Evolutionary conservation across 2,113 vertebrate genomes (phyloP).

Genomic region (Oreocharis arfaki): DNA sequence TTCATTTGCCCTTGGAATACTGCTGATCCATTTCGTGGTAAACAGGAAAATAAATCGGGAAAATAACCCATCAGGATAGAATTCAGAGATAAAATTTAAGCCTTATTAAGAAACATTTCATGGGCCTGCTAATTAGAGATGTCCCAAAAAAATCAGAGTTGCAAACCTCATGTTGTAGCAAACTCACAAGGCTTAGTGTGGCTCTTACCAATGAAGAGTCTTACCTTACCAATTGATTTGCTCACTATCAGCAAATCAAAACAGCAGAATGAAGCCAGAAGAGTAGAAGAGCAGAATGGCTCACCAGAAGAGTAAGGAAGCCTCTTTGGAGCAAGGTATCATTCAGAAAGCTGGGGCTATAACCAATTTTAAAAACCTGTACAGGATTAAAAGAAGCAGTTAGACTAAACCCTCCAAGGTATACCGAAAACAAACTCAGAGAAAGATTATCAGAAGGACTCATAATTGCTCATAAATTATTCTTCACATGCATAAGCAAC

Average conservation of each 20-base stretch:
- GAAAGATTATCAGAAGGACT: background rate
- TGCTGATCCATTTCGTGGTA: background rate
- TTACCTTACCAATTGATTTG: too few species aligned
- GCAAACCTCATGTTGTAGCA: background rate
- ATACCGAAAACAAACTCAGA: background rate
- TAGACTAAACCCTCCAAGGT: background rate
- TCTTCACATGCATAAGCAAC: background rate
- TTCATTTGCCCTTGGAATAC: background rate
- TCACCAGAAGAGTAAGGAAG: background rate
- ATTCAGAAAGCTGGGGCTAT: background rate
- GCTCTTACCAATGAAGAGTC: background rate
- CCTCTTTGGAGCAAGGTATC: background rate
- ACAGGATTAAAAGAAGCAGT: background rate
- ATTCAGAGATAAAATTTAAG: background rate
- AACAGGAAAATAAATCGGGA: background rate
- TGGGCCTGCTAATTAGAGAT: background rate
- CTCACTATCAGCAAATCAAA: background rate
- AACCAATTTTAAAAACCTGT: rapidly evolving
- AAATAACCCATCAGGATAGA: background rate
- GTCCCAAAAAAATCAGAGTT: background rate
- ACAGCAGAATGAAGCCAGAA: background rate
- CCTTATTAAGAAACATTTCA: background rate
- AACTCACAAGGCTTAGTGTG: too few species aligned
- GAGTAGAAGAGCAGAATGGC: too few species aligned
- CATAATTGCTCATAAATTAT: background rate